Percentiles rank a stretch among this genome's conserved stretches.
Conservation (phyloP, 1,140 invertebrate species). For the Lepidurus arcticus region DNA sequence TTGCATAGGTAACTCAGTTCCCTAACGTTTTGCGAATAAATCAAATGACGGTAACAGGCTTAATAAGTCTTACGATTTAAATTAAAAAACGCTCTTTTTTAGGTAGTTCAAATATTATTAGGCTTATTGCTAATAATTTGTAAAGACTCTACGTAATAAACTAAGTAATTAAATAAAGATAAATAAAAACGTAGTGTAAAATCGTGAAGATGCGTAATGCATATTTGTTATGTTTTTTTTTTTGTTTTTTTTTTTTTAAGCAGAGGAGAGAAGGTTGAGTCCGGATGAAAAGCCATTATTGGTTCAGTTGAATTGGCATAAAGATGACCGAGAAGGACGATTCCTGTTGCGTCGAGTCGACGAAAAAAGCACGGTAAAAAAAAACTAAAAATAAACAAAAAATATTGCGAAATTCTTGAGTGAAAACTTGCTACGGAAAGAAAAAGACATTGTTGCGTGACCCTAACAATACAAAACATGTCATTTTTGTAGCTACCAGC, state of each 20-base stretch:
- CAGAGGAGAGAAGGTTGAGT: slow-evolving; percentile 82
- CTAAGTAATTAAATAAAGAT: too few species aligned
- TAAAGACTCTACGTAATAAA: too few species aligned
- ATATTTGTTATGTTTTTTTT: background rate
- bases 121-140: too few species aligned
- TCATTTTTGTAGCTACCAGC: slow-evolving; percentile 25
- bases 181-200: too few species aligned
- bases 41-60: too few species aligned
- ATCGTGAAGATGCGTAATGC: background rate
- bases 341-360: slow-evolving; percentile 88
- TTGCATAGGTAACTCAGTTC: too few species aligned
- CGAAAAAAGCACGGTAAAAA: slow-evolving; percentile 53
- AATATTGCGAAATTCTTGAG: background rate
- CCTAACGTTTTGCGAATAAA: too few species aligned
- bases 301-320: slow-evolving; percentile 99
- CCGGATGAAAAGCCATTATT: slow-evolving; percentile 88
- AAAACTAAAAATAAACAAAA: too few species aligned
- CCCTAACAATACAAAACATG: background rate
- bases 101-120: too few species aligned
- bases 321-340: slow-evolving; percentile 93
- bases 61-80: too few species aligned
- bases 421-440: background rate
- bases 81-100: too few species aligned
- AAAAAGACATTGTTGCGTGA: background rate
- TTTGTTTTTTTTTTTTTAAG: slow-evolving; percentile 29